These are phyloP conservation scores for Orgyia antiqua DNA, from an alignment of 2,888 invertebrate species.

Conservation along the genomic window DNA sequence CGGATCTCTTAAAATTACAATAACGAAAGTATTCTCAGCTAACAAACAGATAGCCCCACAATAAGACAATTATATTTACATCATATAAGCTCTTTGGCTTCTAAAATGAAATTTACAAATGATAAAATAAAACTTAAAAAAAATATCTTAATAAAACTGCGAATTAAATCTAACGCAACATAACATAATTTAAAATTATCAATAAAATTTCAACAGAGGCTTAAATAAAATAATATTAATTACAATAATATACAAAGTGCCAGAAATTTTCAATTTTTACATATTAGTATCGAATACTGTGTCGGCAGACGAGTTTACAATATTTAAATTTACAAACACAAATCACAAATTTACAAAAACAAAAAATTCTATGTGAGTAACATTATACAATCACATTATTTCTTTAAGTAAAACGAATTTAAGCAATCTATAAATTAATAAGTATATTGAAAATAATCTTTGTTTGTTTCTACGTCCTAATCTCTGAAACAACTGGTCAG, in stretches of 20 bases:
- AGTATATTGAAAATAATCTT: too few species aligned
- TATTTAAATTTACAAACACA: conserved; percentile 44
- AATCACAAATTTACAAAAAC: conserved; percentile 12
- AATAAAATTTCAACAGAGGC: conserved; percentile 67
- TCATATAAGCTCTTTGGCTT: conserved; percentile 76
- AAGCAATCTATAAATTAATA: too few species aligned
- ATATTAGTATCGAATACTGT: conserved; percentile 29
- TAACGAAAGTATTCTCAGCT: conserved; percentile 67
- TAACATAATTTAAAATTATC: conserved; percentile 72
- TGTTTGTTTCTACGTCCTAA: too few species aligned
- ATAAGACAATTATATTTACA: conserved; percentile 52
- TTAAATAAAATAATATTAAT: conserved; percentile 44
- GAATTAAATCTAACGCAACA: conserved; percentile 46
- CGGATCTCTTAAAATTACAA: conserved; percentile 75
- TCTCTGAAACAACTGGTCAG: too few species aligned
- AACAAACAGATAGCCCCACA: conserved; percentile 49
- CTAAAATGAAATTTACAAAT: conserved; percentile 57
- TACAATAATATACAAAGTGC: conserved; percentile 26
- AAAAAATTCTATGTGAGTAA: conserved; percentile 22
- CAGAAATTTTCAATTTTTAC: conserved; percentile 20
- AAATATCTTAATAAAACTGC: conserved; percentile 55
- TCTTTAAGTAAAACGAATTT: conserved; percentile 23
- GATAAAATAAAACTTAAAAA: conserved; percentile 15
- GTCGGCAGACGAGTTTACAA: conserved; percentile 35
- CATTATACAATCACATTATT: conserved; percentile 22